Base-by-base conservation (phyloP, 1,140 invertebrate species). In the Pseudomyrmex dendroicus region DNA sequence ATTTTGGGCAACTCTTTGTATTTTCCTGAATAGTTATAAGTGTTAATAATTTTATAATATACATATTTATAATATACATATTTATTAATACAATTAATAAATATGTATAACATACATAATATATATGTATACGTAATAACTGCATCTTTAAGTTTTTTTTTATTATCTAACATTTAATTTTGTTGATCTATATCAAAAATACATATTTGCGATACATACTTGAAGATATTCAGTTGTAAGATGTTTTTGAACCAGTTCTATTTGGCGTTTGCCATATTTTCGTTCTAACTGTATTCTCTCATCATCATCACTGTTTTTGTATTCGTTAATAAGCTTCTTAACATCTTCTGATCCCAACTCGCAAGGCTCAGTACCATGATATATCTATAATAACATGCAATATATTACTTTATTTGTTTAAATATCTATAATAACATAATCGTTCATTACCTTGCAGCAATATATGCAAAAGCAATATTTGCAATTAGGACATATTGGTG, bases 1-100 rank as follows among this genome's bases (percentile, higher is more conserved):
- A 97, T 46, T 94, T 91, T 2, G 96, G 96, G 90, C 96, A 97
- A n/a, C 89, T 90, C 91, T 96, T 96, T 61, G 95, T 94, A 76
- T 95, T 95, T 70, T 89, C 64, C 89, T 89, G 52, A 62, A 84
- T 61, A 74, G 52, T 77, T 13, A 66, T 4, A 59, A 66, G 46
- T 35, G 35, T 35, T 35, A 35, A 35, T 35, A 35, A 35, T 35
- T 35, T 35, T 35, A 35, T 35, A 35, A n/a, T n/a, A n/a, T n/a
- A n/a, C n/a, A n/a, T n/a, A n/a, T n/a, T n/a, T n/a, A n/a, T n/a
- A n/a, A n/a, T n/a, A n/a, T n/a, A n/a, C n/a, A n/a, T n/a, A n/a
- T n/a, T n/a, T n/a, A n/a, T n/a, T n/a, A 35, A 35, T 35, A 35
- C 7, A 35, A 35, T 35, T 5, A 35, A 35, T 5, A 35, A 35